phyloP scores from a whole-genome alignment of 2,888 invertebrate species.

The Drosophila algonquin region DNA sequence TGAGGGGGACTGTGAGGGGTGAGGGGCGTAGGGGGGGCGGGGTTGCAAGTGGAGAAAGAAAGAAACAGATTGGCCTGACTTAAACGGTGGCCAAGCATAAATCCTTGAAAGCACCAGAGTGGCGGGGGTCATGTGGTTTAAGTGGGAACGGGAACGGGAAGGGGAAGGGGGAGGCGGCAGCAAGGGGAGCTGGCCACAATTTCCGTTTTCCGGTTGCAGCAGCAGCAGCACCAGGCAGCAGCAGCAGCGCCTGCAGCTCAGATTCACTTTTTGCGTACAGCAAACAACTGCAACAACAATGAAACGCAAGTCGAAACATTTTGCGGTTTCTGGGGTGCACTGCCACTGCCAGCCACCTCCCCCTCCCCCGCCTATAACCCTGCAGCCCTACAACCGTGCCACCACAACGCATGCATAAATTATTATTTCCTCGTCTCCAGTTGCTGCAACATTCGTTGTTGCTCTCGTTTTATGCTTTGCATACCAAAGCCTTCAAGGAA shows the following conservation, averaged over 20 bases:
- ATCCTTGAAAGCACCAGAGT: constrained; percentile 61
- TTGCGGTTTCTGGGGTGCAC: constrained; percentile 62
- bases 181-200: constrained; percentile 67
- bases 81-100: constrained; percentile 68
- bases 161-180: not conserved
- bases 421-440: constrained; percentile 70
- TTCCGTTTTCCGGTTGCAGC: constrained; percentile 72
- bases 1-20: not conserved
- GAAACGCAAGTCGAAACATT: constrained; percentile 60
- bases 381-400: constrained; percentile 13
- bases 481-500: constrained; percentile 15
- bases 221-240: constrained; percentile 9
- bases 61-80: constrained; percentile 66
- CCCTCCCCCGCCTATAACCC: not conserved
- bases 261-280: constrained; percentile 66
- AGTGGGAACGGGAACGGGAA: not conserved
- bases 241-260: constrained; percentile 59
- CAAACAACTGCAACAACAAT: constrained; percentile 39
- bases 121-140: constrained; percentile 59
- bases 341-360: not conserved
- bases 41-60: constrained; percentile 37
- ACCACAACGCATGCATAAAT: constrained; percentile 78
- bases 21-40: not conserved
- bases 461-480: constrained; percentile 20
- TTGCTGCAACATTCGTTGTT: constrained; percentile 51